Base-by-base conservation (phyloP, 2,888 invertebrate species). In the Agapetus fuscipes region DNA sequence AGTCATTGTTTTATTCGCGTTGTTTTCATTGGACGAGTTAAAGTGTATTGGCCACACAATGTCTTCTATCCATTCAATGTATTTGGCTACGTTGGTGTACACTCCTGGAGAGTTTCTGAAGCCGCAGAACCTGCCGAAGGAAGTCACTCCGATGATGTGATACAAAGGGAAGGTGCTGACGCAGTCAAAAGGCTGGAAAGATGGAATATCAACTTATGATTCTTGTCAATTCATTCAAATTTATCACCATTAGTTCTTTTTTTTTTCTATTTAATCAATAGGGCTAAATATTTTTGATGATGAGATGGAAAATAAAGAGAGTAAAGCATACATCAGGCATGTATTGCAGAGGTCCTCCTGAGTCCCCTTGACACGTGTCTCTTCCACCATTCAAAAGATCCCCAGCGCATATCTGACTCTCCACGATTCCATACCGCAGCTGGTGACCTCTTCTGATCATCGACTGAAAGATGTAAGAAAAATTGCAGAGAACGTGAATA, bases 61-160 rank as follows among this genome's bases (percentile, higher is more conserved):
- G 32, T 51, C 52, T 48, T 72, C 72, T 39, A 72, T 71, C 72
- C 72, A 72, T 1, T 57, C 61, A 3, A 72, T 47, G 41, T 64
- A 72, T 20, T 53, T 58, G 0, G 62, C 64, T 14, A 71, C 69
- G 30, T 62, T 59, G 0, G 67, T 71, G 43, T 72, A 72, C 0
- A 72, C 67, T 3, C 71, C 71, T 1, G 72, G 72, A 1, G 71
- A 62, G 58, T 62, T 64, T 40, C 60, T 63, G 30, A 66, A 60
- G 0, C 70, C 72, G 48, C 72, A 72, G 46, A 69, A 66, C 29
- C 68, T 58, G 1, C 72, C 72, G 52, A 72, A 71, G 1, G 72
- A 71, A 1, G 72, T 72, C 24, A 72, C 61, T 1, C 71, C 72
- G 0, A 71, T 58, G 6, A 72, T 54, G 29, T 55, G 62, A 37